Base-by-base conservation (phyloP, 2,888 invertebrate species). In the Endomychus coccineus region DNA sequence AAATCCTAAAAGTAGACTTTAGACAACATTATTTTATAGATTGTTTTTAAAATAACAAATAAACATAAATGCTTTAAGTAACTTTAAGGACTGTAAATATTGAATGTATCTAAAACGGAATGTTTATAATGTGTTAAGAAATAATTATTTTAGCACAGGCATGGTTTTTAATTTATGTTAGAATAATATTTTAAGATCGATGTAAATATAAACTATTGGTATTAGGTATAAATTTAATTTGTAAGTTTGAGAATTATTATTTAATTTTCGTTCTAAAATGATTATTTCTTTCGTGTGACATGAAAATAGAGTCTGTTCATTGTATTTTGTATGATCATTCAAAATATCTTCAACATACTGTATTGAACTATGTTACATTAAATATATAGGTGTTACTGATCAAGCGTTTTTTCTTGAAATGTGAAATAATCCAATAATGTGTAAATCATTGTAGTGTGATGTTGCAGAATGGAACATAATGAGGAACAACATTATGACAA, bases 361-460 rank as follows among this genome's bases (percentile, higher is more conserved):
- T 56, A 56, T 56, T 51, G 46, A 48, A 30, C 31, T 52, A 53
- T 55, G 55, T 59, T 58, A 56, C 55, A 56, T 50, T 48, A 57
- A 61, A 60, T 59, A 60, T 59, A 60, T 62, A 58, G 56, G 57
- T 62, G 62, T 62, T 62, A 61, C 56, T 50, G 54, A 48, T 38
- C 44, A 16, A 22, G 22, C 23, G 9, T 6, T 12, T 25, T 25
- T 25, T 25, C 27, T 9, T 12, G n/a, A 19, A 7, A n/a, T n/a
- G n/a, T n/a, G n/a, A n/a, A 19, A 19, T 19, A 19, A 19, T 7
- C 21, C 21, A 19, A 7, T 19, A n/a, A 19, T n/a, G 6, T 19
- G 6, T 19, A 19, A 7, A n/a, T 19, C 21, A 19, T n/a, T 19
- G n/a, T 19, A 19, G 6, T 19, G 21, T 7, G 21, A 19, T 19